phyloP scores from a whole-genome alignment of 2,888 invertebrate genomes.

The Zonitis immaculata region DNA sequence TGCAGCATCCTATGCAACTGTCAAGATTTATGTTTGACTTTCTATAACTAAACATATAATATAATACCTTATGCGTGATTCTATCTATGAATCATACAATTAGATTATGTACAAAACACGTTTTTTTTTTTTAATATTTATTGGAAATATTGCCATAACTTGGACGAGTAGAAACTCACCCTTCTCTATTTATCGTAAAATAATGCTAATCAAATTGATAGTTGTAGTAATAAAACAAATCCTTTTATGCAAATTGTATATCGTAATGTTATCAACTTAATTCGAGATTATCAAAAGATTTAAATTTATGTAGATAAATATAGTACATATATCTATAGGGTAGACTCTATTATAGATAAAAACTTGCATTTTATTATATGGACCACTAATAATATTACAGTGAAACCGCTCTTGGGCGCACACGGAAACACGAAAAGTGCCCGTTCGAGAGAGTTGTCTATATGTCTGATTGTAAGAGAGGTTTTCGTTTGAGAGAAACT shows the following conservation, averaged over 20 bases:
- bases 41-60: background rate
- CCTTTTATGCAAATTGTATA: constrained; percentile 18
- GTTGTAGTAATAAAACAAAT: constrained; percentile 24
- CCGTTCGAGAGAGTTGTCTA: too few species aligned
- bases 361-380: constrained; percentile 1
- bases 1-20: constrained; percentile 4
- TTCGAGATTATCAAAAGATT: constrained; percentile 26
- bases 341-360: background rate
- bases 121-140: too few species aligned
- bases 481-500: too few species aligned
- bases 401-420: too few species aligned
- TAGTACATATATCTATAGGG: too few species aligned
- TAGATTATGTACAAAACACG: too few species aligned
- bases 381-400: background rate
- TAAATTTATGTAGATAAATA: constrained; percentile 26
- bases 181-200: too few species aligned
- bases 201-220: too few species aligned
- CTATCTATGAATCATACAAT: background rate
- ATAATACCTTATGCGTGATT: background rate
- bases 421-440: too few species aligned
- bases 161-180: too few species aligned
- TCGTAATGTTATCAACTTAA: constrained; percentile 29
- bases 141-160: too few species aligned
- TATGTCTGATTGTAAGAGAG: too few species aligned
- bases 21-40: constrained; percentile 2